phyloP scores from a whole-genome alignment of 2,888 invertebrate genomes.

The Ametastegia equiseti region DNA sequence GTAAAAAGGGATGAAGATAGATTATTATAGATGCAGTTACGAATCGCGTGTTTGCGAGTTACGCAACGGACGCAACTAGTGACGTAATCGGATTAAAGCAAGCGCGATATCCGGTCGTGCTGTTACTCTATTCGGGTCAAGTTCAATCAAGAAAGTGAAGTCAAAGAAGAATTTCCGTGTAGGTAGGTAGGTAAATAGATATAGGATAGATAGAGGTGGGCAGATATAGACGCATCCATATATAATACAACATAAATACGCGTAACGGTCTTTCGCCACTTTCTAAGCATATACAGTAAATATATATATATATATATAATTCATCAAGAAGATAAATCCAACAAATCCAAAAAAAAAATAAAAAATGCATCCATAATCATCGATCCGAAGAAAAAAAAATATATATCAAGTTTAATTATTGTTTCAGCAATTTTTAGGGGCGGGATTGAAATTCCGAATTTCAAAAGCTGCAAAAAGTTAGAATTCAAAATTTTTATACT shows the following conservation, averaged over 20 bases:
- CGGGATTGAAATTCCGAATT: too few species aligned
- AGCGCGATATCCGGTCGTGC: slow-evolving; percentile 20
- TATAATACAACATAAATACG: too few species aligned
- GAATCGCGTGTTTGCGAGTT: not conserved
- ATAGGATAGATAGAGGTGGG: not conserved
- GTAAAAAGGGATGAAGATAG: not conserved
- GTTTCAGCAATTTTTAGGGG: too few species aligned
- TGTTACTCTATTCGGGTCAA: slow-evolving; percentile 46
- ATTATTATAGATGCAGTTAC: not conserved
- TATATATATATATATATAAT: too few species aligned
- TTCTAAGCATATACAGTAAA: too few species aligned
- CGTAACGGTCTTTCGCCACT: not conserved
- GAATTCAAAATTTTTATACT: too few species aligned
- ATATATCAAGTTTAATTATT: too few species aligned
- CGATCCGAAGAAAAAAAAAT: too few species aligned
- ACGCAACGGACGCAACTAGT: slow-evolving; percentile 21
- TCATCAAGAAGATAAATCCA: not conserved
- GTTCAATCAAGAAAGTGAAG: slow-evolving; percentile 58
- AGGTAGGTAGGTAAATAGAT: not conserved
- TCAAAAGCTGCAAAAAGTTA: too few species aligned
- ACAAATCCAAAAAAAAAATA: not conserved
- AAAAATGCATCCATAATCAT: too few species aligned
- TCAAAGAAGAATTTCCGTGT: slow-evolving; percentile 44
- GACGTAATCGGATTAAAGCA: slow-evolving; percentile 41
- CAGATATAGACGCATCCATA: not conserved